A percentile compares a stretch with the other conserved stretches of the same genome.
Conservation (phyloP, 1,140 invertebrate genomes). For the Drosophila ogumai region DNA sequence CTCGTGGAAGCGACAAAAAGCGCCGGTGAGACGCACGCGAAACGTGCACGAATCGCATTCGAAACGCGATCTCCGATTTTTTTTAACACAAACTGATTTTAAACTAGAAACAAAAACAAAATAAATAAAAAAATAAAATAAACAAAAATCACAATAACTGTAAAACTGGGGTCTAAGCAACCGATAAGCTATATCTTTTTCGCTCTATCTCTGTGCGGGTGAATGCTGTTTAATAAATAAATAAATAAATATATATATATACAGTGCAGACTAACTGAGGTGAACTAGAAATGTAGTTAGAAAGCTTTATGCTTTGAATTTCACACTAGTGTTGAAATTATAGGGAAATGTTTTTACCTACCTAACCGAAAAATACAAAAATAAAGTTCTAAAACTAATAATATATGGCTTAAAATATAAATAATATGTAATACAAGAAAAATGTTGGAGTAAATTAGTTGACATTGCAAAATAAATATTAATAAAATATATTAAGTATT, state of each 20-base stretch:
- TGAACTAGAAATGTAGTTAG: neutral
- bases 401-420: neutral
- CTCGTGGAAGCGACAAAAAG: constrained; percentile 5
- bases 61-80: constrained; percentile 27
- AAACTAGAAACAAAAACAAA: neutral
- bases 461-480: too few species aligned
- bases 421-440: too few species aligned
- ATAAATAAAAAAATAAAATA: neutral
- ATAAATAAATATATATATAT: neutral
- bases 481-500: neutral
- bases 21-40: constrained; percentile 14
- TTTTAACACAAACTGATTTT: neutral
- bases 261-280: neutral
- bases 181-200: constrained; percentile 16
- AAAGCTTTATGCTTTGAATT: too few species aligned
- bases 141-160: neutral
- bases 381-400: too few species aligned
- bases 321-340: too few species aligned
- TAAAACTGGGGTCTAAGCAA: constrained; percentile 15
- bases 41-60: constrained; percentile 17
- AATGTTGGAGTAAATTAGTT: too few species aligned
- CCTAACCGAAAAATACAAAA: neutral
- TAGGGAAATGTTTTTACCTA: too few species aligned
- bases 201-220: constrained; percentile 7
- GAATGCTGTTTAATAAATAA: constrained; percentile 18